A percentile compares a stretch with the other conserved stretches of the same genome.
phyloP scores from a whole-genome alignment of 2,797 vertebrate genomes.

The Eospalax fontanierii region DNA sequence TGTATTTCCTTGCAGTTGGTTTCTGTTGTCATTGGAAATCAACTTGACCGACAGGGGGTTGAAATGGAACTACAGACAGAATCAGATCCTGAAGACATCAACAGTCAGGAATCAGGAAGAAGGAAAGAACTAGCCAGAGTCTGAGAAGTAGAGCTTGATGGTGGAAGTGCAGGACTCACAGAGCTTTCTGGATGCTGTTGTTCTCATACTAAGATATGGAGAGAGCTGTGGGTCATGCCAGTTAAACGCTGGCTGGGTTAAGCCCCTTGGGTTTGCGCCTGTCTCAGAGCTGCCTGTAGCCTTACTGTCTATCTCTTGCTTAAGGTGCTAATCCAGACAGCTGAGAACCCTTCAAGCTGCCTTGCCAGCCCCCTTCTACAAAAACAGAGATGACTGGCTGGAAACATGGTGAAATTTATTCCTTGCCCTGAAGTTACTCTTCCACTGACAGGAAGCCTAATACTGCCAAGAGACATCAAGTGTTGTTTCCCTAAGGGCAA shows the following conservation, averaged over 20 bases:
- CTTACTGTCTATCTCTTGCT: neutral
- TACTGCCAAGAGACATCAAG: slow-evolving; percentile 75
- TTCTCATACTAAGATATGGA: neutral
- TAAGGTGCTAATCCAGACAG: neutral
- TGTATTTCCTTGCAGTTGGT: too few species aligned
- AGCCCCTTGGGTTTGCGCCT: neutral
- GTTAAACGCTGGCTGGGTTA: neutral
- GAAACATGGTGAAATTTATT: neutral
- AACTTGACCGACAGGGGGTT: neutral
- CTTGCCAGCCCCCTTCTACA: neutral
- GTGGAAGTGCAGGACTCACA: neutral
- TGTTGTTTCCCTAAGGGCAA: slow-evolving; percentile 70
- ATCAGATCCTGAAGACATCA: neutral
- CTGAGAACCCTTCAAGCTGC: neutral
- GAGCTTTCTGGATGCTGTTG: neutral
- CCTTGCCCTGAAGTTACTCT: slow-evolving; percentile 69
- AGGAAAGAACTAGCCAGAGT: neutral
- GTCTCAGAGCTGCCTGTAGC: neutral
- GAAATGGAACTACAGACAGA: neutral
- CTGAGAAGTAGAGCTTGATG: neutral
- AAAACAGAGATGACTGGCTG: neutral
- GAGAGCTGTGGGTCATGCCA: neutral
- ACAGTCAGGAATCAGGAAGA: neutral
- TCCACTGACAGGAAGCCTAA: slow-evolving; percentile 37
- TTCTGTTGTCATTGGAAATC: neutral